Conservation (phyloP, 1,140 invertebrate genomes). For the Anastrepha obliqua region DNA sequence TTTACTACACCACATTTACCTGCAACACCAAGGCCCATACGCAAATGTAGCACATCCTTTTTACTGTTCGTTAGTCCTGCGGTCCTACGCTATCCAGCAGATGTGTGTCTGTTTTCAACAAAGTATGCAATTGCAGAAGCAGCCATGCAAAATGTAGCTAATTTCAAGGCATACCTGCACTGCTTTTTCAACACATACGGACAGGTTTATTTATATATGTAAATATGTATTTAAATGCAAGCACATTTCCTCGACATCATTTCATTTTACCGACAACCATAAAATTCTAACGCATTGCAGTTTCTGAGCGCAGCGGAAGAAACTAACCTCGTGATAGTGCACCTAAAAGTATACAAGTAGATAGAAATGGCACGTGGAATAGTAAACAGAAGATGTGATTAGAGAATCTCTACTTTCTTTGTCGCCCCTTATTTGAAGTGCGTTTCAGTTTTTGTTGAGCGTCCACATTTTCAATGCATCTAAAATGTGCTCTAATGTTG, state of each 20-base stretch:
- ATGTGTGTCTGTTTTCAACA: neutral
- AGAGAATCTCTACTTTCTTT: neutral
- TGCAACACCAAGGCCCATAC: neutral
- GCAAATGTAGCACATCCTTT: neutral
- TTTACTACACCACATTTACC: neutral
- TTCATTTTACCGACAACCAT: neutral
- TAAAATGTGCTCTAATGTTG: too few species aligned
- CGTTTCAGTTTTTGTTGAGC: too few species aligned
- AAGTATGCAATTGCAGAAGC: constrained; percentile 58
- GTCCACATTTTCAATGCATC: too few species aligned
- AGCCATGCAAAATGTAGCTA: constrained; percentile 58
- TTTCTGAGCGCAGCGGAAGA: neutral
- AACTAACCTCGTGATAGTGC: neutral
- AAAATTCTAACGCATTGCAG: constrained; percentile 8
- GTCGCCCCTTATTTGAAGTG: neutral
- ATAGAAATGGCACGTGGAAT: neutral
- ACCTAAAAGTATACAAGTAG: constrained; percentile 8
- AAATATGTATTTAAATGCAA: neutral
- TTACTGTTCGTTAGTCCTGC: neutral
- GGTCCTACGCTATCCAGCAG: neutral
- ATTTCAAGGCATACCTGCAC: constrained; percentile 52
- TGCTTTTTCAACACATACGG: neutral
- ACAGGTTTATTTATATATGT: neutral
- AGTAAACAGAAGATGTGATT: neutral
- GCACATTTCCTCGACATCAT: neutral